These are phyloP conservation scores for Dicyrtoma fusca DNA, from an alignment of 2,888 invertebrate genomes.

Conservation along the genomic window DNA sequence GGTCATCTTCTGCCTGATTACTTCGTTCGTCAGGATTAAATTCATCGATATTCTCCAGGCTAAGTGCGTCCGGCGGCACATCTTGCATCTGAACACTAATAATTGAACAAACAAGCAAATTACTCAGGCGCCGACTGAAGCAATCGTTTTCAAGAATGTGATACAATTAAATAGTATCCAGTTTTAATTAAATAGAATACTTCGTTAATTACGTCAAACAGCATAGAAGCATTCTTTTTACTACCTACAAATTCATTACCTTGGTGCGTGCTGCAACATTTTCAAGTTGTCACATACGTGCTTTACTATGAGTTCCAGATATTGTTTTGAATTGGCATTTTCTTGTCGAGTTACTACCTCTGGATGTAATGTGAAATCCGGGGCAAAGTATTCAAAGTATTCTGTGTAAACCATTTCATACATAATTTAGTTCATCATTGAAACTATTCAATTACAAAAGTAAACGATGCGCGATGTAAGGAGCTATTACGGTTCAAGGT, in stretches of 20 bases:
- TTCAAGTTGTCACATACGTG: conserved; percentile 91
- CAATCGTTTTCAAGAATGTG: too few species aligned
- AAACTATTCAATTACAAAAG: conserved; percentile 7
- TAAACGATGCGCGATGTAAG: background rate
- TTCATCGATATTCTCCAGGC: conserved; percentile 73
- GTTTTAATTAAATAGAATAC: too few species aligned
- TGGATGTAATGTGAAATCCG: conserved; percentile 94
- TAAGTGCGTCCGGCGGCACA: conserved; percentile 81
- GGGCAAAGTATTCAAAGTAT: conserved; percentile 95
- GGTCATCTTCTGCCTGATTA: conserved; percentile 72
- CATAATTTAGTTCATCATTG: too few species aligned
- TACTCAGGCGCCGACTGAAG: background rate
- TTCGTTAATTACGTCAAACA: too few species aligned
- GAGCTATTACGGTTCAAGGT: background rate
- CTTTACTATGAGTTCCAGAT: conserved; percentile 83
- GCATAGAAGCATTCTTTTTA: too few species aligned
- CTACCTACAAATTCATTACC: conserved; percentile 62
- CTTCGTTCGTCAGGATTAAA: conserved; percentile 81
- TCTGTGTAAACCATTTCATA: conserved; percentile 76
- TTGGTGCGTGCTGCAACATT: conserved; percentile 90
- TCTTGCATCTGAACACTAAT: conserved; percentile 92
- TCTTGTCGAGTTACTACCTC: conserved; percentile 84
- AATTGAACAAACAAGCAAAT: too few species aligned
- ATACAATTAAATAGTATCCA: background rate
- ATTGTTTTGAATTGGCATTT: conserved; percentile 94